A percentile compares a stretch with the other conserved stretches of the same genome.
Evolutionary conservation across 2,888 invertebrate genomes (phyloP).

Genomic region (Caradrina clavipalpis): DNA sequence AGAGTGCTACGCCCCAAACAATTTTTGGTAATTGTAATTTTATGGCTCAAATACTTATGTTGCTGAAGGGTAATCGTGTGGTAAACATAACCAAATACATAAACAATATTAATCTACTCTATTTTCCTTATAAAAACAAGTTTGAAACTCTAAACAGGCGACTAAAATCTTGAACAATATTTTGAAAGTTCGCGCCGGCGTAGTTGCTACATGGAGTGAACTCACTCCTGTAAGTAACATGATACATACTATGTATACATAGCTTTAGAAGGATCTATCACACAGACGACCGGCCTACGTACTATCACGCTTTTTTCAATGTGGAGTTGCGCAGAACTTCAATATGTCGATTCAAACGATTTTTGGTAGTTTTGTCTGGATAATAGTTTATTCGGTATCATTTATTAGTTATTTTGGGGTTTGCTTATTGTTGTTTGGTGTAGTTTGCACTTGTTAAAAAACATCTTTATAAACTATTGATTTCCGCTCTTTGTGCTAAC

Average conservation of each 20-base stretch:
- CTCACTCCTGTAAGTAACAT: constrained; percentile 57
- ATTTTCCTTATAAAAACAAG: constrained; percentile 1
- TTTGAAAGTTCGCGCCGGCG: constrained; percentile 64
- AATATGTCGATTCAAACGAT: constrained; percentile 50
- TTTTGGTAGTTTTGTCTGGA: constrained; percentile 42
- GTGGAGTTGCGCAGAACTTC: constrained; percentile 56
- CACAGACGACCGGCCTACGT: constrained; percentile 56
- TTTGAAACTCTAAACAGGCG: constrained; percentile 32
- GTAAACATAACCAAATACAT: neutral
- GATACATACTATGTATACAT: constrained; percentile 56
- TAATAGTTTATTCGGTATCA: constrained; percentile 31
- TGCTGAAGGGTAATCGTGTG: neutral
- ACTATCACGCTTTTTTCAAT: constrained; percentile 53
- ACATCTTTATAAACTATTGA: constrained; percentile 10
- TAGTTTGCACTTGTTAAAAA: neutral
- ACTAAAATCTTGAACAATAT: constrained; percentile 43
- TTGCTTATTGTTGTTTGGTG: neutral
- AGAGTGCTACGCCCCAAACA: constrained; percentile 37
- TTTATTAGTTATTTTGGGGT: neutral
- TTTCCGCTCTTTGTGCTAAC: neutral
- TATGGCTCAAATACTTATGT: constrained; percentile 7
- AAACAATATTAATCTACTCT: neutral
- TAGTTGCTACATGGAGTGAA: constrained; percentile 49
- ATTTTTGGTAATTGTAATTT: neutral
- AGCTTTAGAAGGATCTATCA: constrained; percentile 55